Conservation (phyloP, 2,888 invertebrate genomes). For the Magallana nippona region DNA sequence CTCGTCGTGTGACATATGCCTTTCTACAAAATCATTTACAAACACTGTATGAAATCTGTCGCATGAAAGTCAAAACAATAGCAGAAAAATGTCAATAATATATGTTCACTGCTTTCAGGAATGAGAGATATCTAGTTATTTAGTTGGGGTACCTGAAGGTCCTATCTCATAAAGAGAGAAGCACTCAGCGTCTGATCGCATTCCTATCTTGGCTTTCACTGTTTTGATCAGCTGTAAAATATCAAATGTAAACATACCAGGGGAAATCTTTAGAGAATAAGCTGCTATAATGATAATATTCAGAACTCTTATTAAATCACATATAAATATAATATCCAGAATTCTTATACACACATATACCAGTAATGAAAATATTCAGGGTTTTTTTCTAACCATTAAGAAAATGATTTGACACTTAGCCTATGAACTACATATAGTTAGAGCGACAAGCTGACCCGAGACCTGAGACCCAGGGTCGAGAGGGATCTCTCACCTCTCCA, state of each 20-base stretch:
- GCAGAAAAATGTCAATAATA: too few species aligned
- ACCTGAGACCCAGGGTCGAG: too few species aligned
- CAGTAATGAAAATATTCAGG: too few species aligned
- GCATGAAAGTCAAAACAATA: too few species aligned
- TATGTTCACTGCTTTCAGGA: too few species aligned
- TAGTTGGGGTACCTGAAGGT: slow-evolving; percentile 76
- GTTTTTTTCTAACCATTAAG: background rate
- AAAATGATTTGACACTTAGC: background rate
- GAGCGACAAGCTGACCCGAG: too few species aligned
- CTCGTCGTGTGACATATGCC: slow-evolving; percentile 89
- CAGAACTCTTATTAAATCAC: too few species aligned
- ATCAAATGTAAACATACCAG: background rate
- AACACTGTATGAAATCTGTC: background rate
- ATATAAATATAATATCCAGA: too few species aligned
- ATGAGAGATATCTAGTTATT: too few species aligned
- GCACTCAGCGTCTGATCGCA: slow-evolving; percentile 89
- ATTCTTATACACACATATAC: too few species aligned
- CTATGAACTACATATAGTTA: background rate
- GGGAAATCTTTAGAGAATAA: too few species aligned
- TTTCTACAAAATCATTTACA: slow-evolving; percentile 82
- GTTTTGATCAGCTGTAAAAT: slow-evolving; percentile 87
- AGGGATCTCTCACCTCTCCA: slow-evolving; percentile 85
- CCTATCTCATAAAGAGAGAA: slow-evolving; percentile 96
- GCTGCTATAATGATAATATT: too few species aligned
- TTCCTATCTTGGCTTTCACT: slow-evolving; percentile 93